Conservation (phyloP, 2,797 vertebrate species). For the Ammospiza maritima region DNA sequence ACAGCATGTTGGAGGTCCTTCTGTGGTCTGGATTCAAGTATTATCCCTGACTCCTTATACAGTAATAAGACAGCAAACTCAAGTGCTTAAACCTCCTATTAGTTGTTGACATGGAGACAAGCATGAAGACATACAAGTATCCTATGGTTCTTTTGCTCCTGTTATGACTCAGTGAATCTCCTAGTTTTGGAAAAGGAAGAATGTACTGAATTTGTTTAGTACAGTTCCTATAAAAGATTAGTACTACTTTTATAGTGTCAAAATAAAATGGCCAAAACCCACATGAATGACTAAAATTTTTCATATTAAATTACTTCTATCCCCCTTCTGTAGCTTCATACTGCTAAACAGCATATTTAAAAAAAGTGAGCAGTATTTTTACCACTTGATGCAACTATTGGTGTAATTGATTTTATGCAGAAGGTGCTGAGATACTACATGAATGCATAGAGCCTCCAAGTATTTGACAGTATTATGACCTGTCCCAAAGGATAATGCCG, state of each 20-base stretch:
- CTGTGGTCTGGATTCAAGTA: background rate
- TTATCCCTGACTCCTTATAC: background rate
- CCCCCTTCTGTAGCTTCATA: accelerated
- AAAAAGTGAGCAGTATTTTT: background rate
- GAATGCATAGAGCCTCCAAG: background rate
- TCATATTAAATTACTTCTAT: background rate
- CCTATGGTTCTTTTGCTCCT: background rate
- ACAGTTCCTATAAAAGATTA: background rate
- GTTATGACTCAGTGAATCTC: background rate
- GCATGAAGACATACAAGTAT: background rate
- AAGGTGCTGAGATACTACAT: background rate
- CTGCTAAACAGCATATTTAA: background rate
- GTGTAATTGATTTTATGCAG: background rate
- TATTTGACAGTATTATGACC: background rate
- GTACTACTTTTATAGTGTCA: background rate
- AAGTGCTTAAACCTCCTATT: background rate
- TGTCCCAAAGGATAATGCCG: background rate
- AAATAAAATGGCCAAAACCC: background rate
- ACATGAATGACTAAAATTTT: background rate
- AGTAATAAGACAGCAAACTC: background rate
- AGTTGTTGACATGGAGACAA: background rate
- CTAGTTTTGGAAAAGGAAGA: background rate
- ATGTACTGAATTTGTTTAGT: background rate
- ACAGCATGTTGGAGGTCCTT: background rate
- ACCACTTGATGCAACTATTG: background rate